A percentile compares a stretch with the other conserved stretches of the same genome.
Conservation (phyloP, 2,888 invertebrate genomes). For the Drosophila robusta region DNA sequence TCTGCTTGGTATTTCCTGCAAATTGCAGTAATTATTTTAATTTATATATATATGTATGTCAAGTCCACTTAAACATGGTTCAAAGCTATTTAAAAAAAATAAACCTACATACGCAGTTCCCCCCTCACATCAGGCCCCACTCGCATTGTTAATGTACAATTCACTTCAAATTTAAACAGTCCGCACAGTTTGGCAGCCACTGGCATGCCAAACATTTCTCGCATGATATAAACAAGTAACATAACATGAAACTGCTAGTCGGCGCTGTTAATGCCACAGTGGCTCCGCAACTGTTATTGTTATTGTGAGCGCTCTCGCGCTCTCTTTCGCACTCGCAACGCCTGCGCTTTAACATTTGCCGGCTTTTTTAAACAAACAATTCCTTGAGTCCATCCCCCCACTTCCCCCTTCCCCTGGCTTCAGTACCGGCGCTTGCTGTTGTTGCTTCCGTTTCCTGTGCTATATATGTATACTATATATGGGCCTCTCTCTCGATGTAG, state of each 20-base stretch:
- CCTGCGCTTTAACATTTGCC: conserved; percentile 71
- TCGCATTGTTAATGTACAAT: conserved; percentile 15
- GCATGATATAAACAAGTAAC: conserved; percentile 61
- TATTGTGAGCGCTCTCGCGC: conserved; percentile 23
- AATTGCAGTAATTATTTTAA: neutral
- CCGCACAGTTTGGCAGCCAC: conserved; percentile 26
- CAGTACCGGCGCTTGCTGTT: neutral
- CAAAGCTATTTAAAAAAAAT: conserved; percentile 1
- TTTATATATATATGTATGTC: neutral
- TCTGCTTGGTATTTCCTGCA: neutral
- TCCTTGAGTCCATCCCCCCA: neutral
- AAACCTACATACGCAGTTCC: neutral
- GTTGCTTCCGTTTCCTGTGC: conserved; percentile 58
- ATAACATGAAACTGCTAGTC: conserved; percentile 2
- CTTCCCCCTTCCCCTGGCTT: neutral
- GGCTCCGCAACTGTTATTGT: conserved; percentile 45
- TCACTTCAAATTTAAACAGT: conserved; percentile 12
- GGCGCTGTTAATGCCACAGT: conserved; percentile 26
- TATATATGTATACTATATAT: conserved; percentile 28
- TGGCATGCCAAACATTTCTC: conserved; percentile 32
- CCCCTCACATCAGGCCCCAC: neutral
- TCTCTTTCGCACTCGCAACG: conserved; percentile 37
- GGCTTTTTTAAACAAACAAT: conserved; percentile 69
- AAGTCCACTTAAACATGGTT: conserved; percentile 6
- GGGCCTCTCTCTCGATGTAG: conserved; percentile 11